Evolutionary conservation across 1,140 invertebrate species (phyloP), one percentile per base, ranked within the genome.

Genomic region (Bombus confusus): DNA sequence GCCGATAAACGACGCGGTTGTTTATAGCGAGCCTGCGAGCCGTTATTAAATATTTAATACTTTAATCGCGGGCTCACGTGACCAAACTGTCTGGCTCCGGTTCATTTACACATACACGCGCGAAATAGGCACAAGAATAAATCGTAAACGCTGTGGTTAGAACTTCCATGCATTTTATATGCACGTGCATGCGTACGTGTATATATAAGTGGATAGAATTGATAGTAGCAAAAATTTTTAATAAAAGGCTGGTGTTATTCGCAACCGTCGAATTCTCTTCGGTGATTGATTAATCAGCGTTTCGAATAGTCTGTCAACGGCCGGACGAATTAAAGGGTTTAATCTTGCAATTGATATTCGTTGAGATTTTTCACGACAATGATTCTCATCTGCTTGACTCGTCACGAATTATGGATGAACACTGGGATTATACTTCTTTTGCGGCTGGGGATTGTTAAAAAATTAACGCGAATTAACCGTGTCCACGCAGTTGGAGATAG

Each of bases 31-130:
- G 68, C 22, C 43, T 31, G 47, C 25, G 41, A 37, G 41, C 83
- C 71, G 31, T 75, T 81, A 90, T 89, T 90, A 90, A 90, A 90
- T 87, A 87, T 90, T 90, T 89, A 90, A 90, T 89, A 90, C 73
- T 87, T 89, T 90, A 89, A 89, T 90, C 88, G 88, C 77, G 57
- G 41, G 78, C 5, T 73, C 62, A 57, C 80, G 15, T 37, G 28
- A 37, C 31, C 31, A 57, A 75, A 28, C 47, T n/a, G 77, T 15
- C 57, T 28, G 37, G 15, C 5, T 39, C 28, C 4, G 47, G 31
- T 18, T 34, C 57, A 34, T 78, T 83, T 41, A 12, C 73, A 41
- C 28, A 34, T 37, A 31, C 13, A 13, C 39, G 9, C 25, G 72
- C 34, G 37, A 75, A 82, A 66, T 82, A 57, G 31, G 72, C 39